phyloP scores from a whole-genome alignment of 2,888 invertebrate species.

The Pandemis heparana region DNA sequence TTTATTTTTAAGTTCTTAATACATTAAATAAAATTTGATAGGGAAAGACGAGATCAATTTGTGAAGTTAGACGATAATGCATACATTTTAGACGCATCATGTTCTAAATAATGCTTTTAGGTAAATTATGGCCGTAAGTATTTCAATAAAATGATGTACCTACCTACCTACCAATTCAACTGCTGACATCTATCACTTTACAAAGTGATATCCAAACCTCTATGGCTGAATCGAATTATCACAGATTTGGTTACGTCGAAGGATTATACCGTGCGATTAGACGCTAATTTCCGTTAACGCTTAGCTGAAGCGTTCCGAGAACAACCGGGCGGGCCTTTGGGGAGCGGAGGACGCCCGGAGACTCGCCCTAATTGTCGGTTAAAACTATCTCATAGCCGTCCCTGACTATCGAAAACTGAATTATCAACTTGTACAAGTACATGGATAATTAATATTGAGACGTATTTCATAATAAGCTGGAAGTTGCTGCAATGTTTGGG shows the following conservation, averaged over 20 bases:
- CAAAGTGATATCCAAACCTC: neutral
- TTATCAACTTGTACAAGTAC: constrained; percentile 32
- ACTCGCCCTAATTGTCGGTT: constrained; percentile 37
- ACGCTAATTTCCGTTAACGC: constrained; percentile 42
- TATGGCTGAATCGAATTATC: neutral
- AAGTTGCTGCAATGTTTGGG: neutral
- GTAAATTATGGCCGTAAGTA: too few species aligned
- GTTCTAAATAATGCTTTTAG: too few species aligned
- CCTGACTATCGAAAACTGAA: constrained; percentile 27
- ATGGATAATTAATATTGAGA: constrained; percentile 25
- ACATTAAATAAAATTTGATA: too few species aligned
- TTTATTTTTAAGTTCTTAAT: too few species aligned
- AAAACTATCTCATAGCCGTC: constrained; percentile 33
- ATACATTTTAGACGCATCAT: too few species aligned
- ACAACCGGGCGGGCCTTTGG: constrained; percentile 25
- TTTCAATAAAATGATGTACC: too few species aligned
- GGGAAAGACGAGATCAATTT: too few species aligned
- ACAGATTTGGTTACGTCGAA: constrained; percentile 15
- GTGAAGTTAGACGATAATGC: too few species aligned
- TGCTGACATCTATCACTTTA: neutral
- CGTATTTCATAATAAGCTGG: neutral
- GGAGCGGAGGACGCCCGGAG: constrained; percentile 29
- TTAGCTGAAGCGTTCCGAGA: constrained; percentile 29
- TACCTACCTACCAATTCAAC: too few species aligned
- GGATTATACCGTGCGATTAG: constrained; percentile 39